These are phyloP conservation scores for Drosophila orosa DNA, from an alignment of 1,140 invertebrate genomes.

Conservation along the genomic window DNA sequence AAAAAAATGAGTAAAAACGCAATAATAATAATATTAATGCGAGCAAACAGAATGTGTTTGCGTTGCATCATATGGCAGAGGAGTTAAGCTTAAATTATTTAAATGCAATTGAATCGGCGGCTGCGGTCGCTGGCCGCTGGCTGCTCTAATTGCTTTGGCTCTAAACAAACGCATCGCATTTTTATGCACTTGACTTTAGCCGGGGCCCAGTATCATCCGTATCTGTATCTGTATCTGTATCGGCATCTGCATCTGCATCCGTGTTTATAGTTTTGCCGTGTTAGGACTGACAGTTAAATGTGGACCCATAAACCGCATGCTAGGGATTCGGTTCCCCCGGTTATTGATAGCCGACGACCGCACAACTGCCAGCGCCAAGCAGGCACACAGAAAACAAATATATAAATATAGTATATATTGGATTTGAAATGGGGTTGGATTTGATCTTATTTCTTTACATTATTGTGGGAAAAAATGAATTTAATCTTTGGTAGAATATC, in stretches of 20 bases:
- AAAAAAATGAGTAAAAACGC: constrained; percentile 1
- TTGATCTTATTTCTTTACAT: constrained; percentile 2
- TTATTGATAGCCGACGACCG: constrained; percentile 75
- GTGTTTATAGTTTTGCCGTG: constrained; percentile 3
- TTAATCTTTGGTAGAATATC: too few relatives aligned
- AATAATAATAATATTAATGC: constrained; percentile 46
- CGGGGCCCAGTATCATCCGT: constrained; percentile 1
- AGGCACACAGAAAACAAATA: constrained; percentile 11
- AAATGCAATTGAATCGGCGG: constrained; percentile 52
- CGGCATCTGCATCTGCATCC: constrained; percentile 4
- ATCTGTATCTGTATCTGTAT: constrained; percentile 7
- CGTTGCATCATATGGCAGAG: constrained; percentile 31
- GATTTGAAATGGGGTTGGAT: background rate
- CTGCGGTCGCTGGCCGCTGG: constrained; percentile 40
- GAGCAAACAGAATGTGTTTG: constrained; percentile 53
- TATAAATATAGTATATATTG: background rate
- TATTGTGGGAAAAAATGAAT: background rate
- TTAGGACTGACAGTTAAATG: constrained; percentile 13
- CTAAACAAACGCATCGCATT: constrained; percentile 41
- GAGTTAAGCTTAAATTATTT: constrained; percentile 55
- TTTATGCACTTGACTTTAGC: constrained; percentile 54
- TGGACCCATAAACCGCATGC: constrained; percentile 62
- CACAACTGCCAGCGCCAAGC: constrained; percentile 42
- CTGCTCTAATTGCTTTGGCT: constrained; percentile 49
- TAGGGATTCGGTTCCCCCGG: constrained; percentile 64